These are phyloP conservation scores for Acanthurus lineatus DNA, from an alignment of 2,797 vertebrate genomes.

Conservation along the genomic window DNA sequence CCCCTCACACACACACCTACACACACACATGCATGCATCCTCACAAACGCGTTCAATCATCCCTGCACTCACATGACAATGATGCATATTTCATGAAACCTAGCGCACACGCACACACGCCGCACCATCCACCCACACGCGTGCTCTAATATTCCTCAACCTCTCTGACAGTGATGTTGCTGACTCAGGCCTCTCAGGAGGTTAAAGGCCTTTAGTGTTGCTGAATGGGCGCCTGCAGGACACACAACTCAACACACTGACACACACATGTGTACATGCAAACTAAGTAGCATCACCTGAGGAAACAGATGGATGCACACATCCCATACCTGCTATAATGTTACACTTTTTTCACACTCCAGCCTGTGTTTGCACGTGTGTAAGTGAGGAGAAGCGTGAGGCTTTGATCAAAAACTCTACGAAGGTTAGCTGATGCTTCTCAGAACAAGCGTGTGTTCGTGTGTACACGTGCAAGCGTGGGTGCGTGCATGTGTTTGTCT, in stretches of 20 bases:
- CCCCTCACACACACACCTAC: conserved; percentile 12
- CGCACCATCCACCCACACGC: conserved; percentile 42
- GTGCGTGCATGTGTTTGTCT: conserved; percentile 40
- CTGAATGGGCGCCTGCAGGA: conserved; percentile 60
- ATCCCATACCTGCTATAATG: conserved; percentile 10
- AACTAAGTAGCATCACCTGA: conserved; percentile 10
- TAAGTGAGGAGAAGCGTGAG: background rate
- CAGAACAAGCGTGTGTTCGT: background rate
- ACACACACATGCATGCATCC: conserved; percentile 11
- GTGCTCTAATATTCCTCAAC: conserved; percentile 61
- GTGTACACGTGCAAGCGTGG: conserved; percentile 27
- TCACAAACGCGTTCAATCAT: conserved; percentile 44
- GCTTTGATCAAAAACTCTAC: conserved; percentile 50
- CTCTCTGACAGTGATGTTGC: conserved; percentile 65
- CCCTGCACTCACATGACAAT: conserved; percentile 42
- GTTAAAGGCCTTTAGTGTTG: conserved; percentile 60
- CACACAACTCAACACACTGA: background rate
- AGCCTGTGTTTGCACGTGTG: background rate
- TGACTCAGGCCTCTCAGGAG: conserved; percentile 66
- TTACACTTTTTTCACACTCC: conserved; percentile 7
- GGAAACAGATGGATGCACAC: conserved; percentile 8
- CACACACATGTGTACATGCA: background rate
- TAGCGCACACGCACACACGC: conserved; percentile 15
- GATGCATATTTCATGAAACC: conserved; percentile 62
- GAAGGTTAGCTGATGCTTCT: conserved; percentile 10